Conservation (phyloP, 2,797 vertebrate genomes). For the Pseudochromis fuscus region DNA sequence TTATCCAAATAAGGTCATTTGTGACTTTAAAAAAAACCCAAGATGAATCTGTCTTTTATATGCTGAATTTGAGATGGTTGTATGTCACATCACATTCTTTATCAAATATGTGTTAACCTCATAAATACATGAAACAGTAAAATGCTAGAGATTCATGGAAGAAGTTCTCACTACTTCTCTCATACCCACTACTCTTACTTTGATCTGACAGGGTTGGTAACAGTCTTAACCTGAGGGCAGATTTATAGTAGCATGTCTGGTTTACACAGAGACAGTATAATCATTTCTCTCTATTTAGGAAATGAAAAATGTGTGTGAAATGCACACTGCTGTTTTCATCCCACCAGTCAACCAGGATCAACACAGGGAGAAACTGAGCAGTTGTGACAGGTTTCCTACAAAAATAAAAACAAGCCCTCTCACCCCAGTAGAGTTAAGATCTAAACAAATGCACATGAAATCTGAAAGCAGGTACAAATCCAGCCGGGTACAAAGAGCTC, state of each 20-base stretch:
- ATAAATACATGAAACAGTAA: neutral
- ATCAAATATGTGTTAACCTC: neutral
- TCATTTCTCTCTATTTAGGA: neutral
- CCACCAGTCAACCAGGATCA: conserved; percentile 7
- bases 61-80: neutral
- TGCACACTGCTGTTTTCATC: conserved; percentile 8
- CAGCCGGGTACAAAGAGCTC: neutral
- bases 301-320: neutral
- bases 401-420: neutral
- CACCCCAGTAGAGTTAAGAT: conserved; percentile 10
- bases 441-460: conserved; percentile 11
- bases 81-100: neutral
- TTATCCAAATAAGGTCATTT: no score
- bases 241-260: neutral
- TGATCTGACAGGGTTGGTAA: neutral
- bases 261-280: neutral
- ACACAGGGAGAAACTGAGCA: neutral
- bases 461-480: neutral
- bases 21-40: no score
- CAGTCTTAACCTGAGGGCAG: conserved; percentile 5
- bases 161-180: neutral
- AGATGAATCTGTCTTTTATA: no score
- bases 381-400: conserved; percentile 1
- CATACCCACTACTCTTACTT: neutral
- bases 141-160: neutral